phyloP scores from a whole-genome alignment of 2,888 invertebrate species.

The Eugnorisma glareosa region DNA sequence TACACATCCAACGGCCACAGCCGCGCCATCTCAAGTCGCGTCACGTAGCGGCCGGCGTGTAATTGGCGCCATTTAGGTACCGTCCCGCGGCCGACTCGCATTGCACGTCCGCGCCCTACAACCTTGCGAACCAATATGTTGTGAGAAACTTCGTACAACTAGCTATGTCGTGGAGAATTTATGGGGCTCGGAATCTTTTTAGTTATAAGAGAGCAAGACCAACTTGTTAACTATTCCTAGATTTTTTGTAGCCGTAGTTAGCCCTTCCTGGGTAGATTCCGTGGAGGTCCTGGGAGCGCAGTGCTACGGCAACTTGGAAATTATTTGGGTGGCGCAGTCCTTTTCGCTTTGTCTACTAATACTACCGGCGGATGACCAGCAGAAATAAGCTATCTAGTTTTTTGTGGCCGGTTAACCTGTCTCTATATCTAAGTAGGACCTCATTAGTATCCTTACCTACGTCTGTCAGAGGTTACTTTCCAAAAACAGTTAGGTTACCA shows the following conservation, averaged over 20 bases:
- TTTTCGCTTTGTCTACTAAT: neutral
- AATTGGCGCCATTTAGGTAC: slow-evolving; percentile 88
- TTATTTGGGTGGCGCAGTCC: no score
- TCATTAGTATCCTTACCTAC: neutral
- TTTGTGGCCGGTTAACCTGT: neutral
- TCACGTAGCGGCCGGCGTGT: slow-evolving; percentile 88
- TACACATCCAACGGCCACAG: slow-evolving; percentile 60
- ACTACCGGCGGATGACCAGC: neutral
- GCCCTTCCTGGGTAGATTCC: neutral
- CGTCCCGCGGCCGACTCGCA: slow-evolving; percentile 77
- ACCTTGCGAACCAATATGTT: slow-evolving; percentile 70
- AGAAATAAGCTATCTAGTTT: neutral
- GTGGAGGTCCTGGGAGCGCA: neutral
- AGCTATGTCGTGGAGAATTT: slow-evolving; percentile 35
- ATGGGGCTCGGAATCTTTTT: slow-evolving; percentile 28
- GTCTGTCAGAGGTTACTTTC: neutral
- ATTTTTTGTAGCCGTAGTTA: neutral
- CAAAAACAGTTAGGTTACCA: neutral
- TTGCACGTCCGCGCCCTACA: slow-evolving; percentile 66
- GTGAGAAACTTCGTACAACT: slow-evolving; percentile 60
- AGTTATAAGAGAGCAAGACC: neutral
- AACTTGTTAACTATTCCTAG: neutral
- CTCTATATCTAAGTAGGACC: neutral
- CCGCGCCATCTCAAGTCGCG: slow-evolving; percentile 80
- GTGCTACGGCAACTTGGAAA: neutral